Conservation (phyloP, 2,797 vertebrate species). For the Gallinago solitaria region DNA sequence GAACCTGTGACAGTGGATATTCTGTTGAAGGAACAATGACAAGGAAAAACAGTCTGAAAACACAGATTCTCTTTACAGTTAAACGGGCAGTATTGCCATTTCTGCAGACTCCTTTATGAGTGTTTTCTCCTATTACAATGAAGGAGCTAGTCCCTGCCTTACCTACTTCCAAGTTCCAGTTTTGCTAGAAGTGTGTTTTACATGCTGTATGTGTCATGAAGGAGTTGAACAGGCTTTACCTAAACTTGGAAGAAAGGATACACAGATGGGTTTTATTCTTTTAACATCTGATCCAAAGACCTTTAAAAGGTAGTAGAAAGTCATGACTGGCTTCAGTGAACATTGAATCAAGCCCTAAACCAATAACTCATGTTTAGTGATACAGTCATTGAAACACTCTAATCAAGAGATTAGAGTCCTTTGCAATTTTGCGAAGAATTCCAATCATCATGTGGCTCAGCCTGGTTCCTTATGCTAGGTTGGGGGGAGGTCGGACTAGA, state of each 20-base stretch:
- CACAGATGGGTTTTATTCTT: background rate
- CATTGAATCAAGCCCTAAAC: background rate
- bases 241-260: background rate
- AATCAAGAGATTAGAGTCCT: background rate
- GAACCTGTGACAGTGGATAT: background rate
- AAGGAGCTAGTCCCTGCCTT: background rate
- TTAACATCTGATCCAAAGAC: background rate
- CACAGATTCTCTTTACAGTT: background rate
- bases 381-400: background rate
- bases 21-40: background rate
- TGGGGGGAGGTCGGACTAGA: too few relatives aligned
- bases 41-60: background rate
- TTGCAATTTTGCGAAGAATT: background rate
- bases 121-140: background rate
- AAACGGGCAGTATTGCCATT: background rate
- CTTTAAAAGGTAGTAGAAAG: background rate
- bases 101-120: background rate
- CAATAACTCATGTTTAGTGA: background rate
- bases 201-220: background rate
- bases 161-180: background rate
- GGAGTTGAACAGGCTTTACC: background rate
- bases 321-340: rapidly evolving
- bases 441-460: background rate
- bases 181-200: background rate
- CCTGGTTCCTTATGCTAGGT: background rate